Conservation (phyloP, 1,140 invertebrate species). For the Pararge aegeria region DNA sequence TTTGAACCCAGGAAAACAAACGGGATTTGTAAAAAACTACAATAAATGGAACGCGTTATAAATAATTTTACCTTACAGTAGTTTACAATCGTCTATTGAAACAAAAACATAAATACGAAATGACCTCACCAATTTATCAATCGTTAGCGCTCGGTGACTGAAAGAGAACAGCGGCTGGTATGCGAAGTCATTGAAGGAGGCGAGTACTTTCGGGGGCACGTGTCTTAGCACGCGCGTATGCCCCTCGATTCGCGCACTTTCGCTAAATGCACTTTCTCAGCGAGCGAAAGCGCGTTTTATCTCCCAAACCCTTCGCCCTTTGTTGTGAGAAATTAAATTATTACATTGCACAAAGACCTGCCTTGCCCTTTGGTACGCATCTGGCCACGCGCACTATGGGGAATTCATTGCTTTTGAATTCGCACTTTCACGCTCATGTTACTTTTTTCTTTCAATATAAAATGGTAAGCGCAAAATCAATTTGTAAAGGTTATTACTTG, state of each 20-base stretch:
- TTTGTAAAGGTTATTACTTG: no score
- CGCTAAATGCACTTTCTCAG: slow-evolving; percentile 28
- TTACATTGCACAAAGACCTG: slow-evolving; percentile 24
- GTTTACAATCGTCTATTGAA: not conserved
- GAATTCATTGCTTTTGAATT: not conserved
- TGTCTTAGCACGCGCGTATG: slow-evolving; percentile 17
- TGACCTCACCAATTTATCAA: not conserved
- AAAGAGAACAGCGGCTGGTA: not conserved
- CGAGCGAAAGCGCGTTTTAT: slow-evolving; percentile 13
- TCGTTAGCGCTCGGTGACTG: not conserved
- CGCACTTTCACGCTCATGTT: not conserved
- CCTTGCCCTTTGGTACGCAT: slow-evolving; percentile 10
- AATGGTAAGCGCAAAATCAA: no score
- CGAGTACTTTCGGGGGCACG: slow-evolving; percentile 14
- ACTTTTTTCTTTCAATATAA: not conserved
- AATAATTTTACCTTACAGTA: no score
- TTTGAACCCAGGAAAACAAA: no score
- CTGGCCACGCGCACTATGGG: slow-evolving; percentile 18
- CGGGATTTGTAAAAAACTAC: no score
- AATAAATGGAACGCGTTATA: no score
- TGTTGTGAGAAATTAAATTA: slow-evolving; percentile 35
- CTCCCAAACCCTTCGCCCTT: slow-evolving; percentile 27
- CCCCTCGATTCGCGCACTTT: slow-evolving; percentile 25
- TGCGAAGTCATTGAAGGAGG: slow-evolving; percentile 7
- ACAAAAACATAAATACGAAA: not conserved